These are phyloP conservation scores for Platycheirus albimanus DNA, from an alignment of 2,888 invertebrate genomes.

Conservation along the genomic window DNA sequence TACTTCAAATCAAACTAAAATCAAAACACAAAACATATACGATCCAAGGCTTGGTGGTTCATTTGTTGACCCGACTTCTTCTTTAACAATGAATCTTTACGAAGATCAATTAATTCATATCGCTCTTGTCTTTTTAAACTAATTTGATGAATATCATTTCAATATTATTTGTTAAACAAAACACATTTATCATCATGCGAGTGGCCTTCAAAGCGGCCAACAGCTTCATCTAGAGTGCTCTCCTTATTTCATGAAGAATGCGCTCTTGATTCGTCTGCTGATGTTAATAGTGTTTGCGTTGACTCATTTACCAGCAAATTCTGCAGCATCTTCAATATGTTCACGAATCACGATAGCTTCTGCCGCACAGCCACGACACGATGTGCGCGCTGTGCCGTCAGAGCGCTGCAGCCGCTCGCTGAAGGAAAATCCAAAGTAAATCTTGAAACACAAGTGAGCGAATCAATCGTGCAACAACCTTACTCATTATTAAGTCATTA, in stretches of 20 bases:
- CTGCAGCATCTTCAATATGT: slow-evolving; percentile 16
- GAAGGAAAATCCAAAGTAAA: slow-evolving; percentile 21
- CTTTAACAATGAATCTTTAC: slow-evolving; percentile 9
- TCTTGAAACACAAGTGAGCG: slow-evolving; percentile 34
- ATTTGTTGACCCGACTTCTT: not conserved
- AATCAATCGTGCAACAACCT: slow-evolving; percentile 69
- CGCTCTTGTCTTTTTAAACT: not conserved
- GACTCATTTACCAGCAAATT: slow-evolving; percentile 17
- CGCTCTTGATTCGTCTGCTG: slow-evolving; percentile 25
- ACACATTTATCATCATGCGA: not conserved
- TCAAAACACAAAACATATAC: not conserved
- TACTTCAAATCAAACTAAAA: too few relatives aligned
- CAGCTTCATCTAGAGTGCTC: slow-evolving; percentile 20
- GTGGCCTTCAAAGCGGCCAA: slow-evolving; percentile 17
- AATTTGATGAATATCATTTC: slow-evolving; percentile 1
- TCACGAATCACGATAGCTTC: slow-evolving; percentile 16
- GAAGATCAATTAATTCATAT: not conserved
- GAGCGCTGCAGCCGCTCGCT: not conserved
- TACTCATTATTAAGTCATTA: slow-evolving; percentile 58
- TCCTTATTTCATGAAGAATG: slow-evolving; percentile 26
- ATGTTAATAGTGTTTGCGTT: slow-evolving; percentile 11
- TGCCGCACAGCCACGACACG: too few relatives aligned
- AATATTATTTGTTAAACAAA: slow-evolving; percentile 10
- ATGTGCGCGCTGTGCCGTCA: too few relatives aligned
- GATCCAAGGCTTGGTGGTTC: not conserved